Conservation (phyloP, 2,113 vertebrate genomes). For the Proteles cristata region DNA sequence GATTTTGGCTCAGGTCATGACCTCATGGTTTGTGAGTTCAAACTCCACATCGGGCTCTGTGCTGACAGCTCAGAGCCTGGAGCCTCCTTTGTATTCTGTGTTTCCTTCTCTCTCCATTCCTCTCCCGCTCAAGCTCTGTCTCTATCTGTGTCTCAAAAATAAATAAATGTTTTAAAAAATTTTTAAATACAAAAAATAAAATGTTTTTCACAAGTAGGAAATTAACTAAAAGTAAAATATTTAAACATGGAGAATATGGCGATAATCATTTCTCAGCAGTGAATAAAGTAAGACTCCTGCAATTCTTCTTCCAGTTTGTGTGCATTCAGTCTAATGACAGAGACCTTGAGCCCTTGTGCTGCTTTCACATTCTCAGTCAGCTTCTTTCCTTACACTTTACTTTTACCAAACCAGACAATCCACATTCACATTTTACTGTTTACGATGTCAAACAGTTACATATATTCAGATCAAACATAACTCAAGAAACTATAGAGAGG, state of each 20-base stretch:
- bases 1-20: too few relatives aligned
- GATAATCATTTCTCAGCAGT: not conserved
- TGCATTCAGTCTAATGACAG: too few relatives aligned
- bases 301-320: not conserved
- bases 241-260: slow-evolving; percentile 1
- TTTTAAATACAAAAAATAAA: not conserved
- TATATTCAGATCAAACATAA: not conserved
- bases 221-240: not conserved
- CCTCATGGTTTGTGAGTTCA: too few relatives aligned
- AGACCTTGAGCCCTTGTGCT: not conserved
- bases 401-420: not conserved
- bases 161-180: too few relatives aligned
- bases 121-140: too few relatives aligned
- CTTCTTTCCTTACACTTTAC: not conserved
- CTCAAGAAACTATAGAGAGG: not conserved
- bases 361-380: not conserved
- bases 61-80: too few relatives aligned
- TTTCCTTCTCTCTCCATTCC: too few relatives aligned
- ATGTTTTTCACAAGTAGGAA: not conserved
- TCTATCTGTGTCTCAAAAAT: too few relatives aligned
- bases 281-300: not conserved
- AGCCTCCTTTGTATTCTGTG: too few relatives aligned
- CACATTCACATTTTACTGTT: not conserved
- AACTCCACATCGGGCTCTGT: too few relatives aligned
- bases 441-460: not conserved